phyloP scores from a whole-genome alignment of 2,888 invertebrate species.

The Dendrolimus pini region DNA sequence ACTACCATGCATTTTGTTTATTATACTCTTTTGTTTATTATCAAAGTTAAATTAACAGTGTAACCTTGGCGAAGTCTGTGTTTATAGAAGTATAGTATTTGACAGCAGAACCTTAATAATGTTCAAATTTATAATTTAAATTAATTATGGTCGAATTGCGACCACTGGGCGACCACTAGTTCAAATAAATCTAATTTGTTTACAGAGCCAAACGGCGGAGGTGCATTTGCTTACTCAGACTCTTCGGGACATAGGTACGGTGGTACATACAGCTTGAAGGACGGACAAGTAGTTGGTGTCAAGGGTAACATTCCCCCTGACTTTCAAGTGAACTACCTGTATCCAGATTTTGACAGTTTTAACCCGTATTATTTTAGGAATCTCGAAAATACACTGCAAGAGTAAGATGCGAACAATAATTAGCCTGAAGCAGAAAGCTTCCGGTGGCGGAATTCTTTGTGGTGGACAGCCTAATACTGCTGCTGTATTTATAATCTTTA shows the following conservation, averaged over 20 bases:
- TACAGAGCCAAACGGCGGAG: conserved; percentile 32
- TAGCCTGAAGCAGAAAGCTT: conserved; percentile 32
- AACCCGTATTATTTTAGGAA: conserved; percentile 55
- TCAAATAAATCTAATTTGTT: too few relatives aligned
- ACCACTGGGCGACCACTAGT: too few relatives aligned
- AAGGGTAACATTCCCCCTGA: conserved; percentile 19
- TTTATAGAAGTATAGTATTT: too few relatives aligned
- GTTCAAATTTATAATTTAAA: too few relatives aligned
- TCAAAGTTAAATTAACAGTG: too few relatives aligned
- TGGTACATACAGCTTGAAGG: conserved; percentile 49
- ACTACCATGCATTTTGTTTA: too few relatives aligned
- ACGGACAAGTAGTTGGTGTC: conserved; percentile 31
- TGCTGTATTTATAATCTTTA: background rate
- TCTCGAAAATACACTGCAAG: conserved; percentile 46
- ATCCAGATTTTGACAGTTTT: conserved; percentile 34
- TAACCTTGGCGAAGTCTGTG: too few relatives aligned
- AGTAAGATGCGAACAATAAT: conserved; percentile 41
- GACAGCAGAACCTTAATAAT: too few relatives aligned
- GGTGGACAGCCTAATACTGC: conserved; percentile 7
- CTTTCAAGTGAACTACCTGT: conserved; percentile 21
- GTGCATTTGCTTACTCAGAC: conserved; percentile 52
- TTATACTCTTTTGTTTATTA: too few relatives aligned
- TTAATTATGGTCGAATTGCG: too few relatives aligned
- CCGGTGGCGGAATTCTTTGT: conserved; percentile 40
- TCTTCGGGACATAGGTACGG: conserved; percentile 60